Base-by-base conservation (phyloP, 2,113 vertebrate species). In the Mus musculus region DNA sequence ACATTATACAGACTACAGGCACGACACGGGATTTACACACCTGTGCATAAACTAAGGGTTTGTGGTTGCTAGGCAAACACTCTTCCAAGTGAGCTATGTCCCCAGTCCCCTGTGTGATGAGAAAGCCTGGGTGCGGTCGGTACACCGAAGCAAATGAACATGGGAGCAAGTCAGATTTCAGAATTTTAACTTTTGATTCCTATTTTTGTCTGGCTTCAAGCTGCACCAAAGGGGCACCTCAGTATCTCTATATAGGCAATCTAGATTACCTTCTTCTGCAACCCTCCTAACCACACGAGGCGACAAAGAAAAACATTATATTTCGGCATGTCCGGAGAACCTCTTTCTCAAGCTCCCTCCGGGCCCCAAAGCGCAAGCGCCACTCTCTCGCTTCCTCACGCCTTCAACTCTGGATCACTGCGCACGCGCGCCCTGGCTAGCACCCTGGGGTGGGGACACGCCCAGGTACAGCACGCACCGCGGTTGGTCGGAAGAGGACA, bases 401-500 rank as follows among this genome's bases (percentile, higher is more conserved):
- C 42, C 89, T 93, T 76, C 67, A 11, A 4, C 19, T 33, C 14
- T 71, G 52, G 9, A 3, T 19, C 26, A 65, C 13, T 20, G 78
- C 93, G 91, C 97, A 97, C 17, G 93, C 95, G 84, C 65, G 39
- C 13, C 30, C 5, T 2, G 52, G 54, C n/a, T 0, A 72, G 82
- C 26, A 61, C 56, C 42, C 42, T 5, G 63, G 65, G 71, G 88
- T 36, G 54, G 89, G 39, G 97, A 92, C 71, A 78, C 39, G 95
- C 85, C 0, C 0, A 20, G 86, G 17, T 71, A 46, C 80, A 69
- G 85, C 49, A 54, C 7, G 46, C 67, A 19, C 0, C 52, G 52
- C 81, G 11, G 36, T 96, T 97, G 97, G 97, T 10, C 54, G 12
- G n/a, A 20, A 42, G 75, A 12, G 3, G 95, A 97, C 99, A 99